Conservation (phyloP, 2,797 vertebrate species). For the Anguilla marmorata region DNA sequence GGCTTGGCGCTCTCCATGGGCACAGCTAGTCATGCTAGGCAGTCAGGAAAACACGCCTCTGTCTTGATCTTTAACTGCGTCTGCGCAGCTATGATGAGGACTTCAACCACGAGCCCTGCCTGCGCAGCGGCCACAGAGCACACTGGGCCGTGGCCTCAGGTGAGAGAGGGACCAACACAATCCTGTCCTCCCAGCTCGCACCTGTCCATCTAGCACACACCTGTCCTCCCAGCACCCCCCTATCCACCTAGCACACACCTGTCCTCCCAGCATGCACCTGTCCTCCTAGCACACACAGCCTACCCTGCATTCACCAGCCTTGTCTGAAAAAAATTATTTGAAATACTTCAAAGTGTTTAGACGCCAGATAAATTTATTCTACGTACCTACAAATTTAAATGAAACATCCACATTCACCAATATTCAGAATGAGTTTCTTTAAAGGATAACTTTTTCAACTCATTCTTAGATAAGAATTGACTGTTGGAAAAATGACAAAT, state of each 20-base stretch:
- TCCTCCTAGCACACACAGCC: not conserved
- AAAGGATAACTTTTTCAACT: too few relatives aligned
- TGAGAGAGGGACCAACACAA: constrained; percentile 46
- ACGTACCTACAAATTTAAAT: not conserved
- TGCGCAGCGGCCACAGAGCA: constrained; percentile 77
- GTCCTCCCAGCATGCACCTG: not conserved
- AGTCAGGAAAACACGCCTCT: not conserved
- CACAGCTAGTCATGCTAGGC: not conserved
- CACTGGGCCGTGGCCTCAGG: constrained; percentile 89
- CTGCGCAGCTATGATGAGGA: constrained; percentile 85
- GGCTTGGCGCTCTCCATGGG: not conserved
- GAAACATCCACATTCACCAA: too few relatives aligned
- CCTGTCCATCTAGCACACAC: not conserved
- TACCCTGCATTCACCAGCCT: not conserved
- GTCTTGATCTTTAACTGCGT: constrained; percentile 53
- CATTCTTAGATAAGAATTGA: too few relatives aligned
- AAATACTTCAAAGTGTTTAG: not conserved
- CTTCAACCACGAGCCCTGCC: constrained; percentile 87
- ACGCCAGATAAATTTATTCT: not conserved
- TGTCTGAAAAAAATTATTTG: too few relatives aligned
- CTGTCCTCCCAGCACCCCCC: not conserved
- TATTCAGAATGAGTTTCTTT: too few relatives aligned
- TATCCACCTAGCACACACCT: not conserved
- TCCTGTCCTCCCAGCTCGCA: not conserved
- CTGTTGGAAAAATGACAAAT: too few relatives aligned